Conservation (phyloP, 2,797 vertebrate species). For the Chelonia mydas region DNA sequence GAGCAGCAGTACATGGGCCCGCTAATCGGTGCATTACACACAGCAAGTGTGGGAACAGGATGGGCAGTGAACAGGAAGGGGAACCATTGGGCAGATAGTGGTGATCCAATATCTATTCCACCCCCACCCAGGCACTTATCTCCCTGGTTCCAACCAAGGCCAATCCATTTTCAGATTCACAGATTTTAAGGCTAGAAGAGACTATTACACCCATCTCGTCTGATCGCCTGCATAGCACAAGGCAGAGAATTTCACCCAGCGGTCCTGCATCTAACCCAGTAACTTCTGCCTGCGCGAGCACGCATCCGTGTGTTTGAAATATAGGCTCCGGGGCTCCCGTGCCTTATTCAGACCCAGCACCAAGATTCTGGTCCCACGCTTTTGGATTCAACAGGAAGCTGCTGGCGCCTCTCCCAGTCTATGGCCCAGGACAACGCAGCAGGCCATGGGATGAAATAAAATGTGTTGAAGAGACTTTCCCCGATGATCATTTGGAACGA, state of each 20-base stretch:
- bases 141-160: background rate
- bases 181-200: background rate
- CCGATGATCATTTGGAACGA: background rate
- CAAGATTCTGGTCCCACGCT: background rate
- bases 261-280: background rate
- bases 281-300: background rate
- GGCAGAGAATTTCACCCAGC: background rate
- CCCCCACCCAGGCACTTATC: background rate
- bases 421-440: background rate
- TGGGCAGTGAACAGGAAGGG: background rate
- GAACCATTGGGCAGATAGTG: background rate
- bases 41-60: background rate
- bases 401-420: background rate
- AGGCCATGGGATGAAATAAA: background rate
- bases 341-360: background rate
- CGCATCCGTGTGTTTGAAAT: background rate
- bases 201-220: background rate
- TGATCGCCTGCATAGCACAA: background rate
- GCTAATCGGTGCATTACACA: background rate
- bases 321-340: background rate
- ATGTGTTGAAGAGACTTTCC: background rate
- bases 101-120: background rate
- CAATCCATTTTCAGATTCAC: background rate
- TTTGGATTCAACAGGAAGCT: background rate
- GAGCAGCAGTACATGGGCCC: background rate